Conservation (phyloP, 2,797 vertebrate species). For the Tokudaia tokunoshimensis region DNA sequence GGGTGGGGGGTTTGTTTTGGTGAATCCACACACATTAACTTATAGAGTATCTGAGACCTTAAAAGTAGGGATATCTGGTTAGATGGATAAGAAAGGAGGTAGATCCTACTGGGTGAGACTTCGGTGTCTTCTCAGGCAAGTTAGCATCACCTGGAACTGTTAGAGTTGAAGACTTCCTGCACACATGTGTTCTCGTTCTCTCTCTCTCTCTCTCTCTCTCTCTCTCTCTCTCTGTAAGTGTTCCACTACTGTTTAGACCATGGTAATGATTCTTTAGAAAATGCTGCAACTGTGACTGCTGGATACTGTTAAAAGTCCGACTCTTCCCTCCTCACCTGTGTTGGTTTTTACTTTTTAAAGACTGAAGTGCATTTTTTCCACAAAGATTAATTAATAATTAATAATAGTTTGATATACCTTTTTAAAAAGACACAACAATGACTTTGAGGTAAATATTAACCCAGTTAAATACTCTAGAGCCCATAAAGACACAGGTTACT, state of each 20-base stretch:
- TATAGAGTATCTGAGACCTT: conserved; percentile 80
- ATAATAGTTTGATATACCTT: conserved; percentile 5
- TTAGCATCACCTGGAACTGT: conserved; percentile 78
- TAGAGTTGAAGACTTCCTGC: conserved; percentile 67
- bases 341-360: neutral
- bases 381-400: neutral
- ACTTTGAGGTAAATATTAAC: conserved; percentile 23
- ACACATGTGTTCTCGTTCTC: no score
- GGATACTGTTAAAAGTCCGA: neutral
- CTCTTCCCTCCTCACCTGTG: neutral
- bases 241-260: neutral
- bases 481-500: neutral
- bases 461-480: neutral
- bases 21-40: conserved; percentile 77
- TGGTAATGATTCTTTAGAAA: neutral
- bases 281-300: no score
- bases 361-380: neutral
- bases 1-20: conserved; percentile 24
- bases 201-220: no score
- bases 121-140: conserved; percentile 72
- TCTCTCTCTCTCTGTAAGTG: no score
- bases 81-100: conserved; percentile 12
- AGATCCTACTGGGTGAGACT: conserved; percentile 52
- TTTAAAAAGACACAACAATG: conserved; percentile 25
- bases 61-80: conserved; percentile 72